Evolutionary conservation across 2,797 vertebrate species (phyloP).

Genomic region (Brachyalestes nurse): DNA sequence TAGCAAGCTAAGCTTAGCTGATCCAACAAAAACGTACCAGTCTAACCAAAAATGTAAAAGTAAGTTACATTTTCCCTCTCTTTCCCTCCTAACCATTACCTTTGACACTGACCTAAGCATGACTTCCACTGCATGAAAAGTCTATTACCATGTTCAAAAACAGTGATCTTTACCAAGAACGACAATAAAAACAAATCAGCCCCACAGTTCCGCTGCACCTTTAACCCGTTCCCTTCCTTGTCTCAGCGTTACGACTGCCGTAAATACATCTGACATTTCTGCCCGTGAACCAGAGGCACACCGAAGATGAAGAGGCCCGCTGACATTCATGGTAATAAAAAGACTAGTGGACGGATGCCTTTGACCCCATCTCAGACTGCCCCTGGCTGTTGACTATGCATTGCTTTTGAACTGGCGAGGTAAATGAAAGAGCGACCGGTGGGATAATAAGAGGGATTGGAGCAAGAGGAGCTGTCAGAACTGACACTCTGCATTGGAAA

Average conservation of each 20-base stretch:
- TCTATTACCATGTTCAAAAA: not conserved
- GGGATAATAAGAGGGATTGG: constrained; percentile 66
- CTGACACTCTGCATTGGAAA: constrained; percentile 52
- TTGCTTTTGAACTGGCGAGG: constrained; percentile 75
- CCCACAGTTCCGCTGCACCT: not conserved
- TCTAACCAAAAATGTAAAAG: too few relatives aligned
- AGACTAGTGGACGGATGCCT: constrained; percentile 64
- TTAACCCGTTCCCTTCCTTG: constrained; percentile 22
- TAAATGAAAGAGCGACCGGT: constrained; percentile 72
- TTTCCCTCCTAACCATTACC: not conserved
- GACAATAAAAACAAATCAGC: not conserved
- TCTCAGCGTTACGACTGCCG: constrained; percentile 64
- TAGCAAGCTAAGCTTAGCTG: too few relatives aligned
- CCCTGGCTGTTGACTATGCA: constrained; percentile 76
- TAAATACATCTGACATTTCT: constrained; percentile 80
- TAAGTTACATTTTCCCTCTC: too few relatives aligned
- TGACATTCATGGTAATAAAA: constrained; percentile 86
- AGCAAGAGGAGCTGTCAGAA: constrained; percentile 51
- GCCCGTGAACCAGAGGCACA: constrained; percentile 70
- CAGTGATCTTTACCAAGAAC: not conserved
- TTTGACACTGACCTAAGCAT: not conserved
- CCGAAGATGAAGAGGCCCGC: constrained; percentile 74
- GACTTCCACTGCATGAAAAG: too few relatives aligned
- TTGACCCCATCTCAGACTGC: constrained; percentile 75
- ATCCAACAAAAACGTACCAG: too few relatives aligned